Evolutionary conservation across 2,888 invertebrate species (phyloP).

Genomic region (Amaurobius ferox): DNA sequence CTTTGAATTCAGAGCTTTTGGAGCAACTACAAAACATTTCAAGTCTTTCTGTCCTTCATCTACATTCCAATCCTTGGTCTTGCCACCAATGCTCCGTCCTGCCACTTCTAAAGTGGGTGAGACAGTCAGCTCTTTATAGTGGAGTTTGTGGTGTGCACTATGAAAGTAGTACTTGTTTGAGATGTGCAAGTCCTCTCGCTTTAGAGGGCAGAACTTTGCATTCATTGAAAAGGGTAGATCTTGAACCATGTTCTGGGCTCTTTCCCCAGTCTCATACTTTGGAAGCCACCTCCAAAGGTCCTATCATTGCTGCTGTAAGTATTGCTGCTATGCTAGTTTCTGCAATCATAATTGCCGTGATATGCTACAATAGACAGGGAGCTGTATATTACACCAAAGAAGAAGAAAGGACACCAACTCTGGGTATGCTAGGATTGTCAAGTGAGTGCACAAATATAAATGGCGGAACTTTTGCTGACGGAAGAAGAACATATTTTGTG

Average conservation of each 20-base stretch:
- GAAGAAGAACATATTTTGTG: conserved; percentile 57
- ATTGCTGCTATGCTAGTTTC: conserved; percentile 80
- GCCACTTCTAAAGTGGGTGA: conserved; percentile 75
- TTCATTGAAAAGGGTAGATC: conserved; percentile 50
- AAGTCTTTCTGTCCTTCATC: conserved; percentile 72
- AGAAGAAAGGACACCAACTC: conserved; percentile 81
- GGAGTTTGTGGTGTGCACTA: conserved; percentile 73
- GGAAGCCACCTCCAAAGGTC: conserved; percentile 76
- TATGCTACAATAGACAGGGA: conserved; percentile 83
- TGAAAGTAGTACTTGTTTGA: conserved; percentile 77
- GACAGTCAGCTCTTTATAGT: conserved; percentile 73
- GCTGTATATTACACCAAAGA: conserved; percentile 89
- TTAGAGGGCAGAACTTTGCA: conserved; percentile 79
- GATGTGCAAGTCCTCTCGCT: conserved; percentile 81
- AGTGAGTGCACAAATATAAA: conserved; percentile 38
- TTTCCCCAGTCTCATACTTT: conserved; percentile 69
- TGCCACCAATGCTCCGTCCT: conserved; percentile 82
- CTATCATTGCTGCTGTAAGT: conserved; percentile 80
- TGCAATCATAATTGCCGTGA: conserved; percentile 80
- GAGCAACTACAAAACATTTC: conserved; percentile 78
- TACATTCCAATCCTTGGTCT: conserved; percentile 84
- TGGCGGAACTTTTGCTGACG: conserved; percentile 48
- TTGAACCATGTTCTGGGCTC: conserved; percentile 73
- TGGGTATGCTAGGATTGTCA: conserved; percentile 74
- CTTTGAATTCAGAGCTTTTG: conserved; percentile 81